phyloP scores from a whole-genome alignment of 1,140 invertebrate species.

The Potamilus streckersoni region DNA sequence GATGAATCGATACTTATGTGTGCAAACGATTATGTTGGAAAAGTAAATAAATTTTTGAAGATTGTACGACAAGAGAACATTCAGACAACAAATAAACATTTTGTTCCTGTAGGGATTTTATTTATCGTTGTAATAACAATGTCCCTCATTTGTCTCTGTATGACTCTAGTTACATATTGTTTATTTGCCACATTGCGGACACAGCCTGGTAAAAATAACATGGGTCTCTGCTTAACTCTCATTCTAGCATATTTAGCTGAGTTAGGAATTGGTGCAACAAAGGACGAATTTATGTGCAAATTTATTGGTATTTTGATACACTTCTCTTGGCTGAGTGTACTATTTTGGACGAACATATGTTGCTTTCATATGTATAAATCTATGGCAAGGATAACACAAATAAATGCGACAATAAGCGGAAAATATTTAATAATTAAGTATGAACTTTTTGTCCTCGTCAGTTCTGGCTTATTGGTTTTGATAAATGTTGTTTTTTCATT shows the following conservation, averaged over 20 bases:
- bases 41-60: no score
- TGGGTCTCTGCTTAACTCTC: conserved; percentile 63
- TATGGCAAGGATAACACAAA: conserved; percentile 31
- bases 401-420: neutral
- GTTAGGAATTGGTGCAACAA: conserved; percentile 42
- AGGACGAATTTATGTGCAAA: conserved; percentile 50
- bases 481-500: conserved; percentile 14
- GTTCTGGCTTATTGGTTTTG: neutral
- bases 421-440: neutral
- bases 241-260: conserved; percentile 67
- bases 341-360: conserved; percentile 96
- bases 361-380: conserved; percentile 72
- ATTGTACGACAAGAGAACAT: no score
- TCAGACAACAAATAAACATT: no score
- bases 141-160: conserved; percentile 61
- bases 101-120: conserved; percentile 20
- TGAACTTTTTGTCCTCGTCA: neutral
- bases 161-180: conserved; percentile 64
- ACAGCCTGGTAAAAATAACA: conserved; percentile 67
- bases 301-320: conserved; percentile 82
- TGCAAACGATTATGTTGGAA: no score
- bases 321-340: conserved; percentile 89
- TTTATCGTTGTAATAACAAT: conserved; percentile 54
- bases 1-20: no score
- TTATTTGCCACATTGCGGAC: conserved; percentile 65